Percentiles rank a stretch among this genome's conserved stretches.
Evolutionary conservation across 2,888 invertebrate genomes (phyloP).

Genomic region (Hoplodrina ambigua): DNA sequence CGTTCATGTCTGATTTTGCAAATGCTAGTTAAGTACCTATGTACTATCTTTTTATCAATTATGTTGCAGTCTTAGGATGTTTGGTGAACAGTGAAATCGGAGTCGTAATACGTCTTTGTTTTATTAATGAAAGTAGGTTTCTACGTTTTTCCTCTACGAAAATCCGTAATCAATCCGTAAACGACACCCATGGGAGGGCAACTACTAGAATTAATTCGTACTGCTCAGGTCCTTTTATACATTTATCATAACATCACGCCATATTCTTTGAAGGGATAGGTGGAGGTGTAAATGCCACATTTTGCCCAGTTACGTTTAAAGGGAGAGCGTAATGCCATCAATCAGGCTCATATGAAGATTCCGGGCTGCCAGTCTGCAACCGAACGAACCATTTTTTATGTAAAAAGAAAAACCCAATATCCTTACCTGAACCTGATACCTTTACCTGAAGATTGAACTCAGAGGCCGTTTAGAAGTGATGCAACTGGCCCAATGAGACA

Average conservation of each 20-base stretch:
- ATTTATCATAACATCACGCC: no score
- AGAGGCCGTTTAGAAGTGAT: no score
- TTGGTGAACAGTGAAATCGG: neutral
- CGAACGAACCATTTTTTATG: neutral
- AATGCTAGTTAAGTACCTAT: no score
- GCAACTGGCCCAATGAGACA: no score
- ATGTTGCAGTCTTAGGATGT: neutral
- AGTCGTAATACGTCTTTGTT: slow-evolving; percentile 1
- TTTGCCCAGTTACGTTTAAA: no score
- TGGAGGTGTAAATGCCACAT: no score
- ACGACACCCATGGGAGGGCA: slow-evolving; percentile 28
- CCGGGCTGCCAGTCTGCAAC: neutral
- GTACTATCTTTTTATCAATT: neutral
- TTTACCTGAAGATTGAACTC: neutral
- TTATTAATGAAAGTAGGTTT: slow-evolving; percentile 6
- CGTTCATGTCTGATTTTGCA: no score
- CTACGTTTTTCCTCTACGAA: neutral
- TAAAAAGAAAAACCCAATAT: neutral
- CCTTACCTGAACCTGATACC: no score
- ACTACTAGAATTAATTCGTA: neutral
- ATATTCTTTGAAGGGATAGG: no score
- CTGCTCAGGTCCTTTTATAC: neutral
- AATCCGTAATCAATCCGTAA: slow-evolving; percentile 27
- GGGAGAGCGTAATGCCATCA: neutral
- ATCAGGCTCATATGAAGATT: neutral